Evolutionary conservation across 2,797 vertebrate genomes (phyloP).

Genomic region (Coluber constrictor): DNA sequence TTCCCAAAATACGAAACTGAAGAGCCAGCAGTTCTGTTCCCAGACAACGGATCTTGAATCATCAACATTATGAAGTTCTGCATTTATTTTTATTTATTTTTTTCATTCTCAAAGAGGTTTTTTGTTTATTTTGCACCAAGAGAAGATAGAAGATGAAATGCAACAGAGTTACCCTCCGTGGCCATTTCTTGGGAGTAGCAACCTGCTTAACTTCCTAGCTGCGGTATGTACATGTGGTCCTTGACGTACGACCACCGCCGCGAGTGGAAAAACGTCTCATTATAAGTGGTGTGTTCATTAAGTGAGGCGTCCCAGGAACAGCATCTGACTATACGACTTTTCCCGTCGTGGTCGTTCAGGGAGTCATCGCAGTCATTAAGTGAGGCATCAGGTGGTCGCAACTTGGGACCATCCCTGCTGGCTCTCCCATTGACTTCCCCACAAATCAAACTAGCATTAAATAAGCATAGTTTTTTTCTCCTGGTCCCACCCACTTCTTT

Average conservation of each 20-base stretch:
- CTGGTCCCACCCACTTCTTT: background rate
- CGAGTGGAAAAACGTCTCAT: too few relatives aligned
- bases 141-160: background rate
- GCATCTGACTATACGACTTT: background rate
- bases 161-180: background rate
- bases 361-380: background rate
- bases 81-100: background rate
- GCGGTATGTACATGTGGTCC: too few relatives aligned
- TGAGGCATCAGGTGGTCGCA: background rate
- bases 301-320: background rate
- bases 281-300: background rate
- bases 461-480: background rate
- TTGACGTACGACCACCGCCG: accelerated
- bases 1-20: background rate
- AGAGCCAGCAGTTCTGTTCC: background rate
- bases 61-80: background rate
- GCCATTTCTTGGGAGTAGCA: background rate
- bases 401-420: background rate
- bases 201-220: background rate
- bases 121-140: background rate
- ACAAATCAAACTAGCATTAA: background rate
- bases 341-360: background rate
- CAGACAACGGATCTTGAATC: background rate
- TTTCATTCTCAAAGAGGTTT: background rate
- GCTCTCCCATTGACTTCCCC: background rate